phyloP scores from a whole-genome alignment of 2,888 invertebrate species.

The Periphyllus acericola region DNA sequence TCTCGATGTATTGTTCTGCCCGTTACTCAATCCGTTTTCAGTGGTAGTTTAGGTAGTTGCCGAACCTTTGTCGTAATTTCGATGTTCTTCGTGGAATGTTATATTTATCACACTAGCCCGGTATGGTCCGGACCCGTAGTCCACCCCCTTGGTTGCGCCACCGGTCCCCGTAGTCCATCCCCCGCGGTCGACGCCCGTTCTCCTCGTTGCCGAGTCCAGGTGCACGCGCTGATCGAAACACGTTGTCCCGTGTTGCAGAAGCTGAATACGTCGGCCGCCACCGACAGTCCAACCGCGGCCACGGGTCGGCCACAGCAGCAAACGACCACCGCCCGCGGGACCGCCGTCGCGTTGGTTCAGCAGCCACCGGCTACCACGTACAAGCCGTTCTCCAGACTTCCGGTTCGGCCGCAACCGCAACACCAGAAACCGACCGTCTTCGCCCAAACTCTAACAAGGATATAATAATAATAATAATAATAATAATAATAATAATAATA shows the following conservation, averaged over 20 bases:
- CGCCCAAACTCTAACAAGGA: neutral
- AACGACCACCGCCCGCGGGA: neutral
- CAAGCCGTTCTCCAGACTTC: slow-evolving; percentile 16
- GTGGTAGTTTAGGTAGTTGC: no score
- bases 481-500: no score
- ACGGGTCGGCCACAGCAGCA: neutral
- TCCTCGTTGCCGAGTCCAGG: neutral
- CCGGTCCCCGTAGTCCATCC: no score
- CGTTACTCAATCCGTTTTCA: no score
- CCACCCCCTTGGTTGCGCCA: no score
- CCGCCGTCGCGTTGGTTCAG: neutral
- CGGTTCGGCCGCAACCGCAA: neutral
- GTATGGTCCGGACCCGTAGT: no score
- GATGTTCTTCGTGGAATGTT: no score
- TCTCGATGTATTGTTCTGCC: no score
- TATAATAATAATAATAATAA: no score
- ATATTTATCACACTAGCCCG: no score
- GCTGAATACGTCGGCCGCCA: neutral
- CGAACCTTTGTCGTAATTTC: no score
- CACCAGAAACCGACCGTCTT: neutral
- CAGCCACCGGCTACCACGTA: slow-evolving; percentile 37
- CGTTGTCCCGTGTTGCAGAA: slow-evolving; percentile 57
- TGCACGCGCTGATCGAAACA: slow-evolving; percentile 25
- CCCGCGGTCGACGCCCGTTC: neutral
- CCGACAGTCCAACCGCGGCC: neutral